Evolutionary conservation across 1,140 invertebrate genomes (phyloP), one percentile per base, ranked within the genome.

Genomic region (Diorhabda carinulata): DNA sequence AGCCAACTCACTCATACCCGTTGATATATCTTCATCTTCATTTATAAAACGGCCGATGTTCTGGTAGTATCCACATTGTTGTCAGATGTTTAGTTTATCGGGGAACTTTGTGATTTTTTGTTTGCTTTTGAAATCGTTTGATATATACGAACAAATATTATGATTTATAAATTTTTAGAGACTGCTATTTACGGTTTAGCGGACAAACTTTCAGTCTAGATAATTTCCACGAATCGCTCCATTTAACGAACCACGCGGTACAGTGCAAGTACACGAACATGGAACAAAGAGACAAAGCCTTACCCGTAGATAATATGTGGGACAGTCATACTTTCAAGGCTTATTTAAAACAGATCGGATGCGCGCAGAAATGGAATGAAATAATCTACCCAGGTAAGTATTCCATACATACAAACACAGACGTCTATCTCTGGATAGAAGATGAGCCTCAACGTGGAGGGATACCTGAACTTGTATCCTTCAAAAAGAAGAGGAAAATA

Each of bases 161-260:
- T 9, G 8, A 9, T 52, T 5, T 58, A n/a, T 6, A 69, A 74
- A 44, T 70, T 81, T 84, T 62, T 78, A 93, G 91, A 76, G 92
- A 94, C 77, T 91, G 93, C 79, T 98, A 98, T 80, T 82, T 98
- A 64, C 85, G 95, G 66, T 98, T 98, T 84, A 97, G 95, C 80
- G 93, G 94, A 0, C 93, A 96, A 82, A 89, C 92, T 78, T 98
- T 95, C 82, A 91, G 88, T 69, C 81, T 98, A 57, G 89, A 87
- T n/a, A 91, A 95, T 81, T 94, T 94, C 78, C 93, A 97, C 78
- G 94, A 96, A 83, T 95, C 94, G 0, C 90, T 97, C 64, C 96
- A 98, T 82, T 83, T 98, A 4, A 96, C 94, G 57, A 98, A 98
- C 83, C 92, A 97, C 83, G 92, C 95, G 2, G 90, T 98, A 43